A percentile compares a stretch with the other conserved stretches of the same genome.
These are phyloP conservation scores for Stramonita haemastoma DNA, from an alignment of 2,888 invertebrate genomes.

Conservation along the genomic window DNA sequence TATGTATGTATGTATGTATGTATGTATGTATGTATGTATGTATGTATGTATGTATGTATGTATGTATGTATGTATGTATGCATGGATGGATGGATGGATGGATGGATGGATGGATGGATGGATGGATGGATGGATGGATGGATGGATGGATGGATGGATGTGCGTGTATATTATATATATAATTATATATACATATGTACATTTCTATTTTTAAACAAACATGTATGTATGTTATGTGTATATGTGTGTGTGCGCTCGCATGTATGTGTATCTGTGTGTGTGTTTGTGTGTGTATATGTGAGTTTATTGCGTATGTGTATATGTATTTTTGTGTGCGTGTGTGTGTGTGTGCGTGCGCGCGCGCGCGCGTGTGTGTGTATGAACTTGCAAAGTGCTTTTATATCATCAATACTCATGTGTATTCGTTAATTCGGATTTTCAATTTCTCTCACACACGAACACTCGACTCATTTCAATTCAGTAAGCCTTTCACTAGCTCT, in stretches of 20 bases:
- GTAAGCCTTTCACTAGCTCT: no score
- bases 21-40: not conserved
- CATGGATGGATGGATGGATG: not conserved
- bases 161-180: slow-evolving; percentile 20
- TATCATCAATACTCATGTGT: no score
- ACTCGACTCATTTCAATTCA: no score
- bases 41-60: not conserved
- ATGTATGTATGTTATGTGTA: not conserved
- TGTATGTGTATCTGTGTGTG: not conserved
- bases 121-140: not conserved
- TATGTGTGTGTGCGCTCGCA: not conserved
- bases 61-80: not conserved
- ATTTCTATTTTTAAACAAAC: not conserved
- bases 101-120: not conserved
- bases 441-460: no score
- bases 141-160: slow-evolving; percentile 2
- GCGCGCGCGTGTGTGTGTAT: not conserved
- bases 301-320: not conserved
- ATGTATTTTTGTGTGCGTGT: not conserved
- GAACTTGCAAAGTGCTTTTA: no score
- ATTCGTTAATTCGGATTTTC: no score
- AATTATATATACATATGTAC: not conserved
- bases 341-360: not conserved
- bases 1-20: not conserved
- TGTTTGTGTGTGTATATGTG: not conserved